Evolutionary conservation across 2,797 vertebrate genomes (phyloP), one percentile per base, ranked within the genome.

Genomic region (Melanotaenia maccullochi): DNA sequence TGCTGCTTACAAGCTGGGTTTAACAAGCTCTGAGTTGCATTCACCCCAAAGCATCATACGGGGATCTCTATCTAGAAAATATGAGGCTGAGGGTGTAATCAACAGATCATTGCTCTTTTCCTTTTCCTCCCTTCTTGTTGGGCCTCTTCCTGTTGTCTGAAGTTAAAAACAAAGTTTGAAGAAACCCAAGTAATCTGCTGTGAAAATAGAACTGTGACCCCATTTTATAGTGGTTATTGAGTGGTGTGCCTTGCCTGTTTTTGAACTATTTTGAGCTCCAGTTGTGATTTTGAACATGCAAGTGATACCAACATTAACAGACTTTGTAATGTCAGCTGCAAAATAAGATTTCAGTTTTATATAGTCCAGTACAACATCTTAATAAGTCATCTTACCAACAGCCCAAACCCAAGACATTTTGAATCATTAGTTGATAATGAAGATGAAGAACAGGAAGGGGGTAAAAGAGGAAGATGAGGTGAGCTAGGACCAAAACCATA

Each of bases 151-250:
- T 86, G 72, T 68, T 68, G 65, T 85, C 64, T 89, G 56, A 82
- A 75, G 71, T 72, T 81, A 76, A 86, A 76, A 76, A 66, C 28
- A 73, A 64, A 67, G 56, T 59, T 65, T 44, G 33, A 70, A 65
- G 54, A 9, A 44, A 76, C 80, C 72, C 83, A 78, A 87, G 88
- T 80, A 75, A 90, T 86, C 76, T 30, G 9, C 61, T 55, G 67
- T 81, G 85, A 78, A 88, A 91, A 92, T 90, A 92, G 87, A 83
- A 71, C 67, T 1, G 65, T 22, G 71, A 81, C 68, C 62, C 61
- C 11, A 65, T 69, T 88, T 86, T 68, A 73, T 70, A 65, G 33
- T 33, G 2, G 78, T 52, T 88, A 88, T 91, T 75, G 61, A 87
- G 90, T 88, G 85, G 79, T 74, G 60, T 70, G 66, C 71, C 51